Conservation (phyloP, 2,888 invertebrate genomes). For the Clanis bilineata region DNA sequence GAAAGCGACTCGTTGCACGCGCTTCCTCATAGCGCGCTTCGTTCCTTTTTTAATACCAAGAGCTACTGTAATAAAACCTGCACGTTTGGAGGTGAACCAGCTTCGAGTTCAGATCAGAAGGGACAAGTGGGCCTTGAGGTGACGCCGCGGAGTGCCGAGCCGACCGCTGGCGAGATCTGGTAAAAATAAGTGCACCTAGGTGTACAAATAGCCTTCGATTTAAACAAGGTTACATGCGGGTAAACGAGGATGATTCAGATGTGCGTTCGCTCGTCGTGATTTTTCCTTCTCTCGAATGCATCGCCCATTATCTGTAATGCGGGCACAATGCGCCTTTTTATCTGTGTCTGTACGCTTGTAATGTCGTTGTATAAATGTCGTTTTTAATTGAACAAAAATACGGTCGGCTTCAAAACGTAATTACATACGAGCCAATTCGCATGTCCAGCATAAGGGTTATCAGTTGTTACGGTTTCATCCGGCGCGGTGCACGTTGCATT, state of each 20-base stretch:
- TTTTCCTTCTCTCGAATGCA: constrained; percentile 49
- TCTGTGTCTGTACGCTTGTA: constrained; percentile 23
- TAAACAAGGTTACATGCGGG: constrained; percentile 54
- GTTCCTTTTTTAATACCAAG: constrained; percentile 41
- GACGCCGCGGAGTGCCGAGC: constrained; percentile 32
- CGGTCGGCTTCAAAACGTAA: constrained; percentile 34
- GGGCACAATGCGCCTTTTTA: constrained; percentile 40
- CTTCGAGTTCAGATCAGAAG: constrained; percentile 59
- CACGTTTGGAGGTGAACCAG: constrained; percentile 65
- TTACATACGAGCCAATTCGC: constrained; percentile 27
- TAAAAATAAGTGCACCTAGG: constrained; percentile 52
- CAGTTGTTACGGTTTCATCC: constrained; percentile 41
- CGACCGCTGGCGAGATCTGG: constrained; percentile 53
- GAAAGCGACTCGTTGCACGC: constrained; percentile 31
- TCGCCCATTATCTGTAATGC: constrained; percentile 44
- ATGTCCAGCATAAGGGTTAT: constrained; percentile 22
- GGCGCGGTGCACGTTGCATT: constrained; percentile 30
- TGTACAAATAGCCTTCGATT: constrained; percentile 51
- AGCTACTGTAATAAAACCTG: constrained; percentile 45
- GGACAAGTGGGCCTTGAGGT: constrained; percentile 66
- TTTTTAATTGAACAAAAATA: constrained; percentile 38
- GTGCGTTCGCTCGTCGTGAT: constrained; percentile 36
- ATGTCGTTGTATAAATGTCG: constrained; percentile 27
- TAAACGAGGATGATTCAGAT: constrained; percentile 43
- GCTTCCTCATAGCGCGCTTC: constrained; percentile 50